Base-by-base conservation (phyloP, 2,888 invertebrate genomes). In the Alviniconcha strummeri region DNA sequence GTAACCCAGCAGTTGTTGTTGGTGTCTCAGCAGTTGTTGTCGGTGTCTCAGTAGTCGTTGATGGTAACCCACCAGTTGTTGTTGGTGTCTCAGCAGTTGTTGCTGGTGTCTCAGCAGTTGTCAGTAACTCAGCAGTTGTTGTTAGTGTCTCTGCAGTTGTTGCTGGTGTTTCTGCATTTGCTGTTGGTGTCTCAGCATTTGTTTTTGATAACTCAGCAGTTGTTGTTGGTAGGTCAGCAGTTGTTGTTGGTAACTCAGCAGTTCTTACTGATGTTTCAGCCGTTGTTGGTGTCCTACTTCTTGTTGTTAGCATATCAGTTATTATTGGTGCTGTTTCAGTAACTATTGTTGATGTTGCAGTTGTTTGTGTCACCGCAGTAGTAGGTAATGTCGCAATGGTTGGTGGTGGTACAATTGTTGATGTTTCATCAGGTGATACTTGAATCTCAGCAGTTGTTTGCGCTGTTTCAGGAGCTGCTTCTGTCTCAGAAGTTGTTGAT, bases 121-220 rank as follows among this genome's bases (percentile, higher is more conserved):
- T 60, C 11, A 11, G n/a, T n/a, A n/a, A n/a, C n/a, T n/a, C n/a
- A n/a, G n/a, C n/a, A n/a, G n/a, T n/a, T n/a, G n/a, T n/a, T n/a
- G n/a, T n/a, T n/a, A n/a, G n/a, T n/a, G n/a, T n/a, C n/a, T n/a
- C n/a, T n/a, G n/a, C n/a, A n/a, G n/a, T 60, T 60, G 60, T 60
- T 8, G 74, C 77, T 60, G 64, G 52, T 36, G 67, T 77, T 36
- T 60, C 60, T 8, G 60, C 77, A 6, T 76, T 77, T 64, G 75
- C 55, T 55, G 55, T 11, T 75, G 55, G 55, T 75, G 55, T 17
- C n/a, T 11, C 55, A 13, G 60, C 60, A 11, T 7, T 56, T 6
- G 75, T 75, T 13, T 13, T 56, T 56, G 56, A 55, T 55, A 0
- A 17, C 17, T 3, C 75, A n/a, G n/a, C 15, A n/a, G 56, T 52